Conservation (phyloP, 2,113 vertebrate genomes). For the Odocoileus hemionus region DNA sequence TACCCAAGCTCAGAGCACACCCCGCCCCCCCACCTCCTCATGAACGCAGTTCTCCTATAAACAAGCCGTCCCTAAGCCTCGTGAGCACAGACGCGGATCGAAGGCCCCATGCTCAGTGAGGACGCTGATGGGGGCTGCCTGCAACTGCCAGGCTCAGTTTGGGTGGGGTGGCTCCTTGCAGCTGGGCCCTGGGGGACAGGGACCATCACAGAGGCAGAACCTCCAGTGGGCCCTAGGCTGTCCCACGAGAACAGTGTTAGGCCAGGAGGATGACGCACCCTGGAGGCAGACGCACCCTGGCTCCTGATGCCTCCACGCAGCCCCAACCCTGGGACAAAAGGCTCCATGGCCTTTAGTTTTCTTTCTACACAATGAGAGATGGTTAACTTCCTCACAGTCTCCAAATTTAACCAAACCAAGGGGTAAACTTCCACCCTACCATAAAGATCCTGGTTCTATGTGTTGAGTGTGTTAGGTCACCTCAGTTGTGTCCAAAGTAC, state of each 20-base stretch:
- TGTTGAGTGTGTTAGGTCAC: not conserved
- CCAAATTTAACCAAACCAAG: not conserved
- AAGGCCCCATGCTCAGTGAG: accelerated
- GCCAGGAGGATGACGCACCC: not conserved
- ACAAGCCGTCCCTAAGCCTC: not conserved
- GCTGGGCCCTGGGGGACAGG: not conserved
- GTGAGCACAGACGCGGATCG: accelerated
- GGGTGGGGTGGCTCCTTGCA: not conserved
- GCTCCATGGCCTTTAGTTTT: not conserved
- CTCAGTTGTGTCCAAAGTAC: not conserved
- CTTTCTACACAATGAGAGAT: not conserved
- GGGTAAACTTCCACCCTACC: not conserved
- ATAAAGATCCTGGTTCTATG: not conserved
- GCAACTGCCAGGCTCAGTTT: not conserved
- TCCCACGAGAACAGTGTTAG: not conserved
- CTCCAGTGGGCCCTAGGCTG: not conserved
- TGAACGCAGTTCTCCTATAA: not conserved
- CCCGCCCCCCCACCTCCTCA: not conserved
- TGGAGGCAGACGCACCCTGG: not conserved
- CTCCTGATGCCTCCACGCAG: not conserved
- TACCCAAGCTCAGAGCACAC: not conserved
- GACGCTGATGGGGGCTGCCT: not conserved
- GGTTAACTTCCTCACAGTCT: not conserved
- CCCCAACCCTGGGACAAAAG: not conserved
- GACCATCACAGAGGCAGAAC: not conserved